Base-by-base conservation (phyloP, 2,888 invertebrate species). In the Dasypogon diadema region DNA sequence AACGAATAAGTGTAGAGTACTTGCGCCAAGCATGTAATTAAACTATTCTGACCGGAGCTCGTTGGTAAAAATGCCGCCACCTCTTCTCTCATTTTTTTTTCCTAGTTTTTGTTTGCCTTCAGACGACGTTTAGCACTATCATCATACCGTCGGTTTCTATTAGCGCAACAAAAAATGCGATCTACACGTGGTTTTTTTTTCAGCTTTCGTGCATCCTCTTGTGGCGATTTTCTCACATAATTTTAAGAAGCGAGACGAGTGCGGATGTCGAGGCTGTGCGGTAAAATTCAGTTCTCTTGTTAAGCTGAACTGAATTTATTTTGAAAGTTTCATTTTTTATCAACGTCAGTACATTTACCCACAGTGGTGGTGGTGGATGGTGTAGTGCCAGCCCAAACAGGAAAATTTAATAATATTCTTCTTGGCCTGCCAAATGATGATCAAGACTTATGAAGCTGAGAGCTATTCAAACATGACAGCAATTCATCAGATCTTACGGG, bases 391-490 rank as follows among this genome's bases (percentile, higher is more conserved):
- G n/a, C n/a, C n/a, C n/a, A n/a, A n/a, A n/a, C n/a, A n/a, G n/a
- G n/a, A n/a, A n/a, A n/a, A n/a, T n/a, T n/a, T n/a, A n/a, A n/a
- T n/a, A n/a, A n/a, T n/a, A n/a, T n/a, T 37, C 63, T 42, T 42
- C 22, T 42, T n/a, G n/a, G n/a, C n/a, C n/a, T 63, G 63, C 42
- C 63, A 42, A 21, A 34, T 12, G 46, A 42, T 42, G 65, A 65
- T 65, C 42, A 65, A 65, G 48, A 65, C 46, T 48, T 65, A 48
- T 24, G 37, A 34, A 65, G 48, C 46, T n/a, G 65, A 65, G 46
- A 65, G 65, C 48, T 65, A 65, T 46, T 65, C 65, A 65, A 42
- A 65, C 46, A 65, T 65, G 65, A 65, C 65, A 65, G 65, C 65
- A 65, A 65, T 65, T 65, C 65, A 65, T 65, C 65, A 65, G 65